Base-by-base conservation (phyloP, 2,888 invertebrate species). In the Acanthosepion lycidas region DNA sequence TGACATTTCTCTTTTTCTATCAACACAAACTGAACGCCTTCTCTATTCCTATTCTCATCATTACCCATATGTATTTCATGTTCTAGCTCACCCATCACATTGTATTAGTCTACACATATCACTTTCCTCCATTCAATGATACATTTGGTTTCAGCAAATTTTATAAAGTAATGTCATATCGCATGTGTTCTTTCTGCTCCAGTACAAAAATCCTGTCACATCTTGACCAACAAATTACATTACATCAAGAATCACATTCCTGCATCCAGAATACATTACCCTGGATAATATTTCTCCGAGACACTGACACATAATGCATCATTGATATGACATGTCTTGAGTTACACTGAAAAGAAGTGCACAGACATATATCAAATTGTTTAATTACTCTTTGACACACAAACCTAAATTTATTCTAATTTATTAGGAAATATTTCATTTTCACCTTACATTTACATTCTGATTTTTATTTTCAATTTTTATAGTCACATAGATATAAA, bases 201-300 rank as follows among this genome's bases (percentile, higher is more conserved):
- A 78, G n/a, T 15, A 78, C n/a, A 78, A 78, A 78, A 78, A 78
- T n/a, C 78, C n/a, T 78, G 78, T 78, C 78, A 78, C 78, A 78
- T 78, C 78, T 9, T 78, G n/a, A n/a, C n/a, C 78, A 78, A 78
- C 78, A 78, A 78, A 78, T 78, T 78, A 78, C 78, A n/a, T 78
- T 78, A 78, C 78, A 78, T 78, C n/a, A 2, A n/a, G 78, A n/a
- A 78, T 78, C 78, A 78, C 78, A 78, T 78, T 78, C 78, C 78
- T 78, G n/a, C 78, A 33, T n/a, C 78, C 78, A 78, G 78, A 78
- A 78, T 78, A n/a, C 78, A 78, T 78, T 33, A n/a, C 18, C 15
- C 78, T n/a, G 18, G 78, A 78, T 78, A 78, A 78, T 78, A 78
- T 78, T 78, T 78, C 78, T 33, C n/a, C 8, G 33, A n/a, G 78